Conservation (phyloP, 2,888 invertebrate species). For the Meandrusa payeni region DNA sequence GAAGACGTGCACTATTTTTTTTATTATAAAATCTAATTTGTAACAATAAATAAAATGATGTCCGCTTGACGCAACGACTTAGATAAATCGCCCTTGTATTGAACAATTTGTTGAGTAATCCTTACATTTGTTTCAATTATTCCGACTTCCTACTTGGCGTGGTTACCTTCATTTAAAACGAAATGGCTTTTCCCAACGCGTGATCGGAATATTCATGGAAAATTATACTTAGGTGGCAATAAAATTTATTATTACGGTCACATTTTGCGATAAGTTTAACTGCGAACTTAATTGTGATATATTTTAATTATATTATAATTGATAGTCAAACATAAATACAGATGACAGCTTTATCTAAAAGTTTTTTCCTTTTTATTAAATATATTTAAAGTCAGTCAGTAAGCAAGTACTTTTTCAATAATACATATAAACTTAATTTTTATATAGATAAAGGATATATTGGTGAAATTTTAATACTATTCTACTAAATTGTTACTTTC, state of each 20-base stretch:
- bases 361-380: too few relatives aligned
- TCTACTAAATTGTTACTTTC: too few relatives aligned
- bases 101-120: conserved; percentile 79
- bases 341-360: too few relatives aligned
- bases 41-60: conserved; percentile 56
- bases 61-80: conserved; percentile 57
- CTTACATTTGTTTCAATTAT: conserved; percentile 79
- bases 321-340: too few relatives aligned
- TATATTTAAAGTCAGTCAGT: too few relatives aligned
- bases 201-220: conserved; percentile 57
- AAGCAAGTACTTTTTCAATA: too few relatives aligned
- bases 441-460: too few relatives aligned
- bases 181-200: conserved; percentile 46
- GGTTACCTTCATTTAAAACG: conserved; percentile 44
- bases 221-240: conserved; percentile 24
- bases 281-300: not conserved
- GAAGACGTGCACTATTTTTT: not conserved
- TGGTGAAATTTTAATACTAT: too few relatives aligned
- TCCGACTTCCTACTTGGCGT: conserved; percentile 62
- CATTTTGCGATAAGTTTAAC: conserved; percentile 9
- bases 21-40: conserved; percentile 40
- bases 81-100: conserved; percentile 77
- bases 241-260: conserved; percentile 20
- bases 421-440: too few relatives aligned
- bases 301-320: conserved; percentile 2